Evolutionary conservation across 1,140 invertebrate species (phyloP), one percentile per base, ranked within the genome.

Genomic region (Thrips palmi): DNA sequence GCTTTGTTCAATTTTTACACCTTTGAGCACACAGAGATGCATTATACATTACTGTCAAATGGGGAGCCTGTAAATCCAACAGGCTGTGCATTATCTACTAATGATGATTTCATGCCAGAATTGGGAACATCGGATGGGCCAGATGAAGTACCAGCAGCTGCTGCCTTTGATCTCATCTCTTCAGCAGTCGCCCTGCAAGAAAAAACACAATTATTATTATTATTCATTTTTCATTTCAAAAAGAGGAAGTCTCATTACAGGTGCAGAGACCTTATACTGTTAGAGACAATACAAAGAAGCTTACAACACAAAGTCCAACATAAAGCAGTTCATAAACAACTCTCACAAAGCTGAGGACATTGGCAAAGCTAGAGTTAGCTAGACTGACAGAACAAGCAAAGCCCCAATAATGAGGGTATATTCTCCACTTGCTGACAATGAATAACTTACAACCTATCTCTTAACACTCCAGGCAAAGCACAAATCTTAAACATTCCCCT

Each of bases 121-220:
- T 34, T 34, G 3, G 38, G 24, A 17, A 23, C 24, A 14, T 30
- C 25, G 15, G 40, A 20, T 18, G 35, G 25, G 17, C 33, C n/a
- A 21, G 22, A 22, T 31, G 28, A 25, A n/a, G 23, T 33, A 19
- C 24, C 39, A n/a, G 27, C 45, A 18, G 48, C 49, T 27, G 57
- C 61, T 44, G 75, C 76, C 49, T 72, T 63, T 53, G 65, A 67
- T 52, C 74, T 66, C 77, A 82, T 83, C 48, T 79, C 75, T 36
- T 74, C 72, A 47, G 66, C 59, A 45, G 77, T 66, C 46, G 75
- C 79, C 63, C 77, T 83, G 53, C 27, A 57, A 54, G 51, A 48
- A 38, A 37, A 33, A 42, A n/a, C n/a, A n/a, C n/a, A n/a, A n/a
- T n/a, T n/a, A n/a, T n/a, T n/a, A n/a, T n/a, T n/a, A n/a, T 39